These are phyloP conservation scores for Craseonycteris thonglongyai DNA, from an alignment of 2,113 vertebrate species.

Conservation along the genomic window DNA sequence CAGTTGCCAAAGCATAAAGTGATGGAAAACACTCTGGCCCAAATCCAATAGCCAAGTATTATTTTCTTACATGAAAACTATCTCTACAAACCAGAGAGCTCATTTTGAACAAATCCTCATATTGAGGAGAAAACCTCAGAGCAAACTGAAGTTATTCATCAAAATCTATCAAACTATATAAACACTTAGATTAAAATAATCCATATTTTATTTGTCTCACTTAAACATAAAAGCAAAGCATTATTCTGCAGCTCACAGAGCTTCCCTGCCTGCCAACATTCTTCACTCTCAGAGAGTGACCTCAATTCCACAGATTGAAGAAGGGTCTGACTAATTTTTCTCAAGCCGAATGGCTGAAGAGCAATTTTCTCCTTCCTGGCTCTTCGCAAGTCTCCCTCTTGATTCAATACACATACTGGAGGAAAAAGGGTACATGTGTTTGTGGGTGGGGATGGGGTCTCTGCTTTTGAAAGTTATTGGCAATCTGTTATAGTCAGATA, in stretches of 20 bases:
- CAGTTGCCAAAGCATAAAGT: constrained; percentile 39
- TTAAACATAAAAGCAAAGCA: background rate
- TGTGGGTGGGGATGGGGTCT: background rate
- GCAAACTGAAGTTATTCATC: background rate
- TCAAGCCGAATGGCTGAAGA: background rate
- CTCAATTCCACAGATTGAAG: background rate
- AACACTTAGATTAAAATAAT: background rate
- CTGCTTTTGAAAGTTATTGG: background rate
- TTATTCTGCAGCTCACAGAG: rapidly evolving
- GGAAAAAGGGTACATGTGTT: background rate
- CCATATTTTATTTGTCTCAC: background rate
- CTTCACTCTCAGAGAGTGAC: background rate
- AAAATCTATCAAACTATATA: background rate
- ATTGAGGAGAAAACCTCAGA: background rate
- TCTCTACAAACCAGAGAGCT: background rate
- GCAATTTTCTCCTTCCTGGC: background rate
- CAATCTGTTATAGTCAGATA: constrained; percentile 22
- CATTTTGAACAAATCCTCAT: background rate
- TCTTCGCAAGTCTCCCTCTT: background rate
- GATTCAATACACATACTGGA: background rate
- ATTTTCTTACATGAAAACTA: constrained; percentile 35
- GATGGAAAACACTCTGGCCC: constrained; percentile 22
- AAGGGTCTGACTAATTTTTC: background rate
- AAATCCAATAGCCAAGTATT: background rate
- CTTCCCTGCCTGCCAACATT: background rate